Conservation (phyloP, 2,888 invertebrate species). For the Mimachlamys varia region DNA sequence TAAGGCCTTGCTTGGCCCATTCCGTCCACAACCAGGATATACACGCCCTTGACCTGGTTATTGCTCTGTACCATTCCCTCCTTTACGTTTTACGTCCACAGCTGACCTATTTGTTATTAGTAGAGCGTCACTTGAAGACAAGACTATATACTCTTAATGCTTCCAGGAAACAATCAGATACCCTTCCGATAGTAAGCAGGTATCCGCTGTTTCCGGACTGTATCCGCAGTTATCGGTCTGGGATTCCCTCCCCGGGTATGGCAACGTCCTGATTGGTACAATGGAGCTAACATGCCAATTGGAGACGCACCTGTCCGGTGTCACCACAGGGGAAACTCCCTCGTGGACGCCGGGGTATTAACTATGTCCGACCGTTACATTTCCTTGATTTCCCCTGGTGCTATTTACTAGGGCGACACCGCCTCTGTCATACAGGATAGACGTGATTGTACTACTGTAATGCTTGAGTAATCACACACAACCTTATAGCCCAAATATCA, state of each 20-base stretch:
- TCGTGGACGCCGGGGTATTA: background rate
- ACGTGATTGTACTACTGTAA: constrained; percentile 11
- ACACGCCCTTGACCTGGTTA: too few relatives aligned
- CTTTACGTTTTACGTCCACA: too few relatives aligned
- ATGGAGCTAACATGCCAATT: background rate
- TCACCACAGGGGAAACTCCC: background rate
- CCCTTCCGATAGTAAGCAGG: background rate
- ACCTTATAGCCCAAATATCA: constrained; percentile 16
- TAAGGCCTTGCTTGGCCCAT: too few relatives aligned
- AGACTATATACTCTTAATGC: too few relatives aligned
- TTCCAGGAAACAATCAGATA: too few relatives aligned
- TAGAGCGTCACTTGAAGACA: too few relatives aligned
- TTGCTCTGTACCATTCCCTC: too few relatives aligned
- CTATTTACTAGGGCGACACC: constrained; percentile 19
- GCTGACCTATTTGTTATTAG: too few relatives aligned
- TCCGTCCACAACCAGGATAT: too few relatives aligned
- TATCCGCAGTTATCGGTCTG: background rate
- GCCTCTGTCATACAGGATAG: background rate
- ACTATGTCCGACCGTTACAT: background rate
- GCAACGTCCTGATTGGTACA: background rate
- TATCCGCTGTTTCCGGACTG: background rate
- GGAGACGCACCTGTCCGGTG: constrained; percentile 29
- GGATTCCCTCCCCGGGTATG: background rate
- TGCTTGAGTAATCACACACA: constrained; percentile 26
- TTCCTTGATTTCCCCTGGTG: background rate